Percentiles rank a stretch among this genome's conserved stretches.
Evolutionary conservation across 2,797 vertebrate species (phyloP).

Genomic region (Urocyon cinereoargenteus): DNA sequence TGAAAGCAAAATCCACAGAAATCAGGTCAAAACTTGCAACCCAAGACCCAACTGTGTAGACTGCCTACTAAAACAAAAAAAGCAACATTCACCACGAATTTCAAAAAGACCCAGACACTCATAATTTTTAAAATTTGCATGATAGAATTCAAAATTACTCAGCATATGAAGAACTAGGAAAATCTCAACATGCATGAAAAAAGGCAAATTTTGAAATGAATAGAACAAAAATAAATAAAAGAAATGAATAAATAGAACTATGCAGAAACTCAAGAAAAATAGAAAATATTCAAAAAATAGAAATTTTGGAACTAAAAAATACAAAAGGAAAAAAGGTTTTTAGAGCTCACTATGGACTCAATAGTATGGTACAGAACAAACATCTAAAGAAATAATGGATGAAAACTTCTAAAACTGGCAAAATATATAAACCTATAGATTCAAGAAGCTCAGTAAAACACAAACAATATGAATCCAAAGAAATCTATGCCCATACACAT

Average conservation of each 20-base stretch:
- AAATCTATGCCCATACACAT: not conserved
- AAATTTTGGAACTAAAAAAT: constrained; percentile 4
- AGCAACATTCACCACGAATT: not conserved
- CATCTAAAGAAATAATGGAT: not conserved
- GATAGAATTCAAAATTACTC: not conserved
- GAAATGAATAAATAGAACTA: not conserved
- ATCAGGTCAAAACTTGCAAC: not conserved
- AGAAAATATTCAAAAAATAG: not conserved
- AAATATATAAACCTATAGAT: not conserved
- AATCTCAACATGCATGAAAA: constrained; percentile 12
- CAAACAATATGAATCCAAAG: not conserved
- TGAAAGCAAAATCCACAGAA: constrained; percentile 15
- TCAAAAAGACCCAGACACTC: not conserved
- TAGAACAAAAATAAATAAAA: not conserved
- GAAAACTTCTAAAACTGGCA: not conserved
- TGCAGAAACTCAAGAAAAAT: not conserved
- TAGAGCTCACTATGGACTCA: not conserved
- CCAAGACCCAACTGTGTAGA: not conserved
- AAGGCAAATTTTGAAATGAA: not conserved
- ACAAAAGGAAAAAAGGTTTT: not conserved
- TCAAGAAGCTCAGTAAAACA: not conserved
- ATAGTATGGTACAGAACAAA: not conserved
- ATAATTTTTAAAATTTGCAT: not conserved
- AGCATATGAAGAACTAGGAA: constrained; percentile 20
- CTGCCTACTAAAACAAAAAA: not conserved